Conservation (phyloP, 2,888 invertebrate species). For the Eurytoma adleriae region DNA sequence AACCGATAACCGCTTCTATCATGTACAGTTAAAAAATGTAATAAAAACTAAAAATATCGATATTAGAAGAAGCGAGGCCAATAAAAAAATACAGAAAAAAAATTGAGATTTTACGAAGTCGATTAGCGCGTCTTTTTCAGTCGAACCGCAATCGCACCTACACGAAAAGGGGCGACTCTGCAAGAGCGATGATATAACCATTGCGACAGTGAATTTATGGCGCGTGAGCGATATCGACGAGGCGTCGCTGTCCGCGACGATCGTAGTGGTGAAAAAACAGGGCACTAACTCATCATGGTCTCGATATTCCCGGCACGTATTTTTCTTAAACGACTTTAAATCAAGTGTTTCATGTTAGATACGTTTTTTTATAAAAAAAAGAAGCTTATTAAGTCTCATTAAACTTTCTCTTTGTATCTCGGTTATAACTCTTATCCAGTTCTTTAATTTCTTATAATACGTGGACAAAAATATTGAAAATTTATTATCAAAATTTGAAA, state of each 20-base stretch:
- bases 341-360: too few species aligned
- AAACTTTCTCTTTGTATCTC: too few species aligned
- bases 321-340: too few species aligned
- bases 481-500: too few species aligned
- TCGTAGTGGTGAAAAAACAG: slow-evolving; percentile 12
- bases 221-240: slow-evolving; percentile 46
- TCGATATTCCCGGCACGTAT: not conserved
- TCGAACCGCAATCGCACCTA: slow-evolving; percentile 29
- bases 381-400: too few species aligned
- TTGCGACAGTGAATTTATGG: slow-evolving; percentile 60
- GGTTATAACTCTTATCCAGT: too few species aligned
- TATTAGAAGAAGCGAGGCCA: not conserved
- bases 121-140: slow-evolving; percentile 20
- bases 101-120: not conserved
- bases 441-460: too few species aligned
- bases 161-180: slow-evolving; percentile 17
- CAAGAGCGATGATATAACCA: slow-evolving; percentile 25
- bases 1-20: too few species aligned
- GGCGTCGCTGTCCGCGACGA: slow-evolving; percentile 29
- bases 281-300: slow-evolving; percentile 25
- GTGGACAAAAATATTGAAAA: too few species aligned
- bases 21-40: too few species aligned
- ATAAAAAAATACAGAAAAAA: not conserved
- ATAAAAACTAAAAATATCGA: too few species aligned
- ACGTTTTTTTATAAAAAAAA: too few species aligned